Base-by-base conservation (phyloP, 2,888 invertebrate genomes). In the Clitarchus hookeri region DNA sequence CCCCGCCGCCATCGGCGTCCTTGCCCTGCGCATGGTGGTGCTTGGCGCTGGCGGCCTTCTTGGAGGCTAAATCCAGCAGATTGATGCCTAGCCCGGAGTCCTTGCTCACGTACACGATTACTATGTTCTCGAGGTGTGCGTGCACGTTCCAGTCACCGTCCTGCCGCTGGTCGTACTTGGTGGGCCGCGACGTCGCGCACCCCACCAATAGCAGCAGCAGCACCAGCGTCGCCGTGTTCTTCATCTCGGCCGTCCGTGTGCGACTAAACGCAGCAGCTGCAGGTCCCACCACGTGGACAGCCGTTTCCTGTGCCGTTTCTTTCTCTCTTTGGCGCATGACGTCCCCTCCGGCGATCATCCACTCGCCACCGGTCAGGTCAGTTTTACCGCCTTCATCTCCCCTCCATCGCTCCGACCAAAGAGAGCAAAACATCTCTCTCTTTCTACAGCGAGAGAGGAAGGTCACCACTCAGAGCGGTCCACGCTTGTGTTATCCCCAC, bases 81-180 rank as follows among this genome's bases (percentile, higher is more conserved):
- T 80, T 83, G 27, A 92, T 93, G 1, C 91, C 95, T 27, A 44
- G 44, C 12, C 85, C 87, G 26, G 86, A 87, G 77, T 90, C 95
- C 19, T 91, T 94, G 48, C 94, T 91, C 0, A 95, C 94, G n/a
- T 96, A 91, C 44, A 97, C 91, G 85, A 97, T 91, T 88, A 96
- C 92, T 88, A 96, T 94, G 90, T 97, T 96, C 88, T 96, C 94
- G 16, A 97, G 91, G 90, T 96, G 95, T 0, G 96, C 95, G 85
- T 94, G 93, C 19, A 96, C 93, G 91, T 97, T 96, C 88, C 93
- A 90, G 4, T 95, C 94, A n/a, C 97, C 96, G 86, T 96, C 95
- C 91, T 97, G 96, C 0, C 96, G 93, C 90, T 96, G 96, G 90
- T 97, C 95, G 92, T 94, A 94, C 78, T 90, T 90, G 83, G 90